Evolutionary conservation across 2,113 vertebrate species (phyloP), one percentile per base, ranked within the genome.

Genomic region (Sapayoa aenigma): DNA sequence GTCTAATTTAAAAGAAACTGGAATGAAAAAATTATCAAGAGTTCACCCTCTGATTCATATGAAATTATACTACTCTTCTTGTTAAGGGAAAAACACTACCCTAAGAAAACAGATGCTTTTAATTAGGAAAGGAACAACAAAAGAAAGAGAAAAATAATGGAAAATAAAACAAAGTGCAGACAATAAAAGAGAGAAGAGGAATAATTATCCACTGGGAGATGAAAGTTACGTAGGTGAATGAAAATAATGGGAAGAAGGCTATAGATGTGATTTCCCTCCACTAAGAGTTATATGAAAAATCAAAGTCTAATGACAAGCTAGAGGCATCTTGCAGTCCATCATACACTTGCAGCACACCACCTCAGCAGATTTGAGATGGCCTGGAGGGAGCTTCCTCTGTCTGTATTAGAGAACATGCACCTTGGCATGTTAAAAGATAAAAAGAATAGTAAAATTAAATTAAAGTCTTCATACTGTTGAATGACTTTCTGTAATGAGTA

Each of bases 381-480:
- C 31, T 8, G 4, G 67, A 67, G 39, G 22, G 37, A 23, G 2
- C 35, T 79, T 3, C n/a, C 22, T 22, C 75, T 44, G 33, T 12
- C 55, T 22, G 18, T 5, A 14, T 28, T 0, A 20, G 13, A 60
- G 37, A 94, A 16, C 1, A 3, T 8, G 8, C 1, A 2, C 14
- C 75, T 17, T n/a, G 62, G 49, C 58, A 47, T 12, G 18, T 13
- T 63, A 42, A 19, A 11, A 76, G 41, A 49, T 9, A 18, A 12
- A 62, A 42, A 24, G 13, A 73, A 55, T 9, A 15, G 30, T 5
- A 59, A 58, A 60, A 69, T 24, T 9, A 37, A 56, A n/a, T 9
- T 11, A 2, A 84, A 50, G 17, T 23, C 87, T 75, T 72, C 42
- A 17, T 9, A 10, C 12, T 71, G 74, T 41, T 77, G 37, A 62